These are phyloP conservation scores for Ormyrus thymus DNA, from an alignment of 2,888 invertebrate genomes.

Conservation along the genomic window DNA sequence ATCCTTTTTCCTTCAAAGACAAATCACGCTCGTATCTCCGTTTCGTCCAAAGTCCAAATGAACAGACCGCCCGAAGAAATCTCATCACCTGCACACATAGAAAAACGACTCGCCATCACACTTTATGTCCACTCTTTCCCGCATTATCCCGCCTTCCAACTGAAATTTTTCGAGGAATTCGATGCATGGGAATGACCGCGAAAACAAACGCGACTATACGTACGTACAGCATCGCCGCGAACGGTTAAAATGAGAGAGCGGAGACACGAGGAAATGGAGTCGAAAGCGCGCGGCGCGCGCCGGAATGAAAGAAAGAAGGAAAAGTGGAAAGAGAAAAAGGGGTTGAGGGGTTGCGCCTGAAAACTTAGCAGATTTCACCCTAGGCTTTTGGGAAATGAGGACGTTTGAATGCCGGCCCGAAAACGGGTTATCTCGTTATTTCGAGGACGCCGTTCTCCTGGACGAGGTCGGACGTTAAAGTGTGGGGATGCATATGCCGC, in stretches of 20 bases:
- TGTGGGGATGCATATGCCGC: no score
- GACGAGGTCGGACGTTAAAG: constrained; percentile 38
- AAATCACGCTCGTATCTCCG: neutral
- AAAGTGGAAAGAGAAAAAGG: constrained; percentile 50
- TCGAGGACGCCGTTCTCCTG: constrained; percentile 62
- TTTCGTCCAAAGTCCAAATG: constrained; percentile 13
- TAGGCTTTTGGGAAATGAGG: constrained; percentile 67
- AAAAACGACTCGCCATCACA: constrained; percentile 15
- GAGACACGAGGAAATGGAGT: constrained; percentile 34
- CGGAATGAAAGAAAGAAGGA: constrained; percentile 31
- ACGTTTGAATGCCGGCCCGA: constrained; percentile 66
- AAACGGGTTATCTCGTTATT: constrained; percentile 69
- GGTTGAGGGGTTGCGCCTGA: constrained; percentile 26
- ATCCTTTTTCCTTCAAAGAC: neutral
- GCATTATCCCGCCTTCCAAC: neutral
- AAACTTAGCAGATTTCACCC: constrained; percentile 50
- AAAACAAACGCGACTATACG: neutral
- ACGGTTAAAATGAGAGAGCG: constrained; percentile 1
- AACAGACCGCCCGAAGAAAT: constrained; percentile 24
- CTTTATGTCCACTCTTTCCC: constrained; percentile 17
- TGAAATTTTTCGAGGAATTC: constrained; percentile 6
- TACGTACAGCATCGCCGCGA: neutral
- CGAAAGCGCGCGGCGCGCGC: neutral
- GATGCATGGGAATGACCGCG: constrained; percentile 17
- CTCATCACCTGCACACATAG: constrained; percentile 22